These are phyloP conservation scores for Drosophila silvestris DNA, from an alignment of 2,888 invertebrate genomes.

Conservation along the genomic window DNA sequence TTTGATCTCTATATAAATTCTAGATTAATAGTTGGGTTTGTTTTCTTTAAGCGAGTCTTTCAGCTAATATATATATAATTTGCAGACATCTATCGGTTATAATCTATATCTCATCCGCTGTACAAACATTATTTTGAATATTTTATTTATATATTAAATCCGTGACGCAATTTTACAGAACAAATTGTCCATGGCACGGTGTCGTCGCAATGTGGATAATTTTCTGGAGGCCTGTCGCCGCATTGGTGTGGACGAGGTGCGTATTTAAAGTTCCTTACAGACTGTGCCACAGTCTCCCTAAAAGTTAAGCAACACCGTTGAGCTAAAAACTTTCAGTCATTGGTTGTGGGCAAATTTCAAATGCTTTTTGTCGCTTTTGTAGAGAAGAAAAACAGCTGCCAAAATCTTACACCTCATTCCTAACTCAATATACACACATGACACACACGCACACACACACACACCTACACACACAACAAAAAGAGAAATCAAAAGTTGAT, in stretches of 20 bases:
- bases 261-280: slow-evolving; percentile 76
- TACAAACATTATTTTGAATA: neutral
- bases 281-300: slow-evolving; percentile 11
- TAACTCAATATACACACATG: slow-evolving; percentile 19
- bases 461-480: slow-evolving; percentile 14
- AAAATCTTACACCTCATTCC: slow-evolving; percentile 1
- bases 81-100: neutral
- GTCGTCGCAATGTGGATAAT: slow-evolving; percentile 97
- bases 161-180: slow-evolving; percentile 88
- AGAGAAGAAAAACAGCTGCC: slow-evolving; percentile 38
- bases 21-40: neutral
- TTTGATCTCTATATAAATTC: neutral
- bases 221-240: slow-evolving; percentile 97
- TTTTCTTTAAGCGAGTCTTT: neutral
- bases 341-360: slow-evolving; percentile 36
- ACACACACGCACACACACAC: slow-evolving; percentile 18
- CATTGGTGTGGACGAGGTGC: slow-evolving; percentile 97
- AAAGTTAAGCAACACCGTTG: slow-evolving; percentile 24
- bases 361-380: slow-evolving; percentile 37
- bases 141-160: neutral
- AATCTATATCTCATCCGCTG: neutral
- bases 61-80: too few relatives aligned
- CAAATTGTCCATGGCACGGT: slow-evolving; percentile 97
- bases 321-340: slow-evolving; percentile 17
- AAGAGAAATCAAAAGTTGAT: slow-evolving; percentile 65